phyloP scores from a whole-genome alignment of 2,113 vertebrate species.

The Dermatemys mawii region DNA sequence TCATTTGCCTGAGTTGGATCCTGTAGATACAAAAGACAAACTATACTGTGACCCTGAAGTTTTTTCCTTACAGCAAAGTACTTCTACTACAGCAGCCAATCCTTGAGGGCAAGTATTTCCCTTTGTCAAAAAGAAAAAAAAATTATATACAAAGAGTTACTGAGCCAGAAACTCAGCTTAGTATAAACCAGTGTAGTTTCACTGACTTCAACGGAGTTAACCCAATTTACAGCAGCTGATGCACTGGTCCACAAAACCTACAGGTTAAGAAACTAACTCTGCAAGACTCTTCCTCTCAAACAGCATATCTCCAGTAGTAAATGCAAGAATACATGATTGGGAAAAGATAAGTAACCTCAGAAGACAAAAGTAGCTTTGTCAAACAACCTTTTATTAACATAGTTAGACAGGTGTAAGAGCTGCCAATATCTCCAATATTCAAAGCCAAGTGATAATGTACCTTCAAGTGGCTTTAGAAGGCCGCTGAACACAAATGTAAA shows the following conservation, averaged over 20 bases:
- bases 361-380: neutral
- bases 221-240: neutral
- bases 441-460: neutral
- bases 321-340: neutral
- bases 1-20: constrained; percentile 88
- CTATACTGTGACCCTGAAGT: neutral
- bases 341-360: neutral
- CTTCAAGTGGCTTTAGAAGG: neutral
- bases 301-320: neutral
- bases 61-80: neutral
- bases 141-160: neutral
- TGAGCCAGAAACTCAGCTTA: neutral
- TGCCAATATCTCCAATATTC: neutral
- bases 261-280: neutral
- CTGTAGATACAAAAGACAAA: constrained; percentile 71
- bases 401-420: neutral
- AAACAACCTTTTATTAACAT: neutral
- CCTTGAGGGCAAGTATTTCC: neutral
- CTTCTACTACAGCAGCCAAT: neutral
- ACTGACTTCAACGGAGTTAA: neutral
- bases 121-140: neutral
- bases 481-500: neutral
- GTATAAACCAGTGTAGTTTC: neutral
- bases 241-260: neutral
- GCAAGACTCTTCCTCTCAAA: no score